Evolutionary conservation across 2,797 vertebrate species (phyloP).

Genomic region (Pempheris klunzingeri): DNA sequence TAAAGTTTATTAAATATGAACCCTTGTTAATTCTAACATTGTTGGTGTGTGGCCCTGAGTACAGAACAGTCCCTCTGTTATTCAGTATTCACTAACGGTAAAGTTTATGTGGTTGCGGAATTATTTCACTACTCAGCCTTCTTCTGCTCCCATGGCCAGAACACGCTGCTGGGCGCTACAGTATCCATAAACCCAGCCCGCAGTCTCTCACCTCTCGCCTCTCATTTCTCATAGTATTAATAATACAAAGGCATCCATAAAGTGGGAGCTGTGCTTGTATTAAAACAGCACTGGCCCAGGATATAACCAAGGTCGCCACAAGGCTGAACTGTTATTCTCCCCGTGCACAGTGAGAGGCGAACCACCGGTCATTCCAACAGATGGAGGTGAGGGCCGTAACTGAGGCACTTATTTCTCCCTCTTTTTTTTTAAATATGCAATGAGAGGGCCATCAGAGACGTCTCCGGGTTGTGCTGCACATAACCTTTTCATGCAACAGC

Average conservation of each 20-base stretch:
- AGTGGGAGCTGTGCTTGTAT: slow-evolving; percentile 73
- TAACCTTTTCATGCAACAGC: slow-evolving; percentile 84
- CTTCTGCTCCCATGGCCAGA: slow-evolving; percentile 40
- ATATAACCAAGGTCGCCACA: slow-evolving; percentile 82
- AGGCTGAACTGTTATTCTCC: slow-evolving; percentile 76
- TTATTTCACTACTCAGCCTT: slow-evolving; percentile 63
- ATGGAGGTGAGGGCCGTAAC: slow-evolving; percentile 46
- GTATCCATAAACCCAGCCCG: slow-evolving; percentile 67
- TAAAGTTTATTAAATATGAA: slow-evolving; percentile 67
- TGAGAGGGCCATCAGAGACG: slow-evolving; percentile 64
- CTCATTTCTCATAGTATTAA: slow-evolving; percentile 82
- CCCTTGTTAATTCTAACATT: slow-evolving; percentile 68
- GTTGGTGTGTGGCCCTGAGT: slow-evolving; percentile 73
- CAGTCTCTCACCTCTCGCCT: slow-evolving; percentile 73
- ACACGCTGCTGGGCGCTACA: slow-evolving; percentile 56
- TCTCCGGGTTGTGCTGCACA: slow-evolving; percentile 54
- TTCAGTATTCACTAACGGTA: slow-evolving; percentile 50
- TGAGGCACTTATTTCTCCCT: slow-evolving; percentile 52
- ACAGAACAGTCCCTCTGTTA: slow-evolving; percentile 58
- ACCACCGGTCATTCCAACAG: slow-evolving; percentile 55
- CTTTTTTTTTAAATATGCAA: slow-evolving; percentile 72
- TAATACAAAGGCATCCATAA: slow-evolving; percentile 84
- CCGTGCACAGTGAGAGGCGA: slow-evolving; percentile 36
- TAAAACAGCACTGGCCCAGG: slow-evolving; percentile 74
- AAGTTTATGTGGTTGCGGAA: slow-evolving; percentile 71